Percentiles rank a stretch among this genome's conserved stretches.
These are phyloP conservation scores for Scelioninae gen. 1 DNA, from an alignment of 2,888 invertebrate species.

Conservation along the genomic window DNA sequence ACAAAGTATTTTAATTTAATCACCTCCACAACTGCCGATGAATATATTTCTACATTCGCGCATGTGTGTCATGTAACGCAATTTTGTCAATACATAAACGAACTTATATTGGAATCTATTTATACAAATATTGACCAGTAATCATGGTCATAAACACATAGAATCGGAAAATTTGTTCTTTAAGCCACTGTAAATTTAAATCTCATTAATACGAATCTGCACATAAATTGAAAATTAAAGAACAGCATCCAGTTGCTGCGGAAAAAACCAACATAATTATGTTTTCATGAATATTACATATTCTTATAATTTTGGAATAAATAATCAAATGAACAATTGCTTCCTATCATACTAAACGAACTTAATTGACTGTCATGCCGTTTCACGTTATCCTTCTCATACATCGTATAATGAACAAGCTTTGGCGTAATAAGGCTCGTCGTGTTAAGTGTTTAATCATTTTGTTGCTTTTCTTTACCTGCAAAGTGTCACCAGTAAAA, in stretches of 20 bases:
- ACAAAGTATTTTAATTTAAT: constrained; percentile 1
- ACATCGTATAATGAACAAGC: not conserved
- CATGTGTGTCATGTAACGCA: not conserved
- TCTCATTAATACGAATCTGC: not conserved
- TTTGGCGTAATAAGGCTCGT: not conserved
- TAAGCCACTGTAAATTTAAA: not conserved
- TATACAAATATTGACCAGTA: not conserved
- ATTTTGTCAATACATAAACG: not conserved
- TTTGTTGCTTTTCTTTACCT: constrained; percentile 25
- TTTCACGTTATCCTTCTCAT: not conserved
- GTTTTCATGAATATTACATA: not conserved
- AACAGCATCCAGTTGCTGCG: not conserved
- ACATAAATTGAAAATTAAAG: not conserved
- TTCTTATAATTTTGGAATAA: not conserved
- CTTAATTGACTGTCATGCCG: not conserved
- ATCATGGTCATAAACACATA: not conserved
- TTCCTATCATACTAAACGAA: not conserved
- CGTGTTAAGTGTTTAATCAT: constrained; percentile 2
- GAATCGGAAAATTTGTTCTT: not conserved
- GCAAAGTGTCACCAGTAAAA: constrained; percentile 26
- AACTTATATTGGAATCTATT: not conserved
- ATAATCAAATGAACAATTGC: not conserved
- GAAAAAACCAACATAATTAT: not conserved
- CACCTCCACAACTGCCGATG: not conserved
- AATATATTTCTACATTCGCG: not conserved